These are phyloP conservation scores for Notechis scutatus DNA, from an alignment of 2,113 vertebrate genomes.

Conservation along the genomic window DNA sequence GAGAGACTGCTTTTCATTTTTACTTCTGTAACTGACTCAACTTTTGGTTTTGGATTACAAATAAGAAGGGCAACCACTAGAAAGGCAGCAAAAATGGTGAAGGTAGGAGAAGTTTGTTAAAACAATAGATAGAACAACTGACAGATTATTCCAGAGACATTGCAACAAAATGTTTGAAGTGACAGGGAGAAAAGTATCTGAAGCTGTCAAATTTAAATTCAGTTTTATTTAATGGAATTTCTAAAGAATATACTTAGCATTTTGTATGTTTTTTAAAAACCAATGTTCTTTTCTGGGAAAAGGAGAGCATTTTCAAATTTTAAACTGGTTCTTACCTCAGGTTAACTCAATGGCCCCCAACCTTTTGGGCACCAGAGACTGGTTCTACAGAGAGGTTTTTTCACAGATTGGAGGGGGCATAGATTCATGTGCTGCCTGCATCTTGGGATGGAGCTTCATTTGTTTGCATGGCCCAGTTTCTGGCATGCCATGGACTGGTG, in stretches of 20 bases:
- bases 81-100: neutral
- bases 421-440: no score
- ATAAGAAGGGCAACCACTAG: neutral
- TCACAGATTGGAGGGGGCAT: no score
- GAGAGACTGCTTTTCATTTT: neutral
- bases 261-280: conserved; percentile 2
- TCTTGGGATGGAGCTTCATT: no score
- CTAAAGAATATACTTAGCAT: neutral
- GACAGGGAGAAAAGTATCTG: neutral
- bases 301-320: neutral
- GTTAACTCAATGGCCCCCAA: neutral
- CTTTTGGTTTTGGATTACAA: neutral
- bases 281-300: neutral
- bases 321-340: neutral
- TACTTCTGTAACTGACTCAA: neutral
- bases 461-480: no score
- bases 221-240: neutral
- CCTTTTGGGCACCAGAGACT: no score
- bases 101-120: neutral
- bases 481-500: no score
- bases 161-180: neutral
- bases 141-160: neutral
- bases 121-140: neutral
- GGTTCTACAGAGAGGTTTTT: no score
- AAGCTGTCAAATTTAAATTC: neutral